A percentile compares a stretch with the other conserved stretches of the same genome.
Evolutionary conservation across 2,888 invertebrate species (phyloP).

Genomic region (Monochamus alternatus): DNA sequence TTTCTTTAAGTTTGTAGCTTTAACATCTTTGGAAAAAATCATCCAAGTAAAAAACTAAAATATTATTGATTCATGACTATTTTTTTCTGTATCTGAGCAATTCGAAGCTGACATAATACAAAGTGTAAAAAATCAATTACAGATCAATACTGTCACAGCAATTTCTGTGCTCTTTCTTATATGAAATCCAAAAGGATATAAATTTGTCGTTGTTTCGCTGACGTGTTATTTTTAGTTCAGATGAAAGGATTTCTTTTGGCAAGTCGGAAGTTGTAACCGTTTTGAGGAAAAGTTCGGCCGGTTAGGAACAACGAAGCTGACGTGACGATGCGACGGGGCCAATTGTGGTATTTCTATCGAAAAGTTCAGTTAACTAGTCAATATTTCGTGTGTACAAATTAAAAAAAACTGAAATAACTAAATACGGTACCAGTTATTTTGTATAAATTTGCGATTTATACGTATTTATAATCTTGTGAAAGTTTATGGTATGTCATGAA

Average conservation of each 20-base stretch:
- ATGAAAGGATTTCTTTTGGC: slow-evolving; percentile 46
- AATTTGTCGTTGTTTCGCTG: slow-evolving; percentile 49
- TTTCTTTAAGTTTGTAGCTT: too few species aligned
- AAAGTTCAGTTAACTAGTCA: background rate
- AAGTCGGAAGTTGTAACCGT: slow-evolving; percentile 42
- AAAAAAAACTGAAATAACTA: too few species aligned
- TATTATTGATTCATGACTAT: too few species aligned
- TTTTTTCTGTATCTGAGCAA: too few species aligned
- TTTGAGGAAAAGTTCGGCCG: slow-evolving; percentile 45
- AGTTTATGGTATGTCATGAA: too few species aligned
- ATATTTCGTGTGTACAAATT: too few species aligned
- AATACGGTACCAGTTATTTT: too few species aligned
- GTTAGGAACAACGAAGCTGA: slow-evolving; percentile 41
- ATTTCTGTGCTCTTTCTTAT: slow-evolving; percentile 12
- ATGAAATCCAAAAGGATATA: slow-evolving; percentile 39
- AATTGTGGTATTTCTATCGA: slow-evolving; percentile 25
- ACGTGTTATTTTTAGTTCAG: slow-evolving; percentile 44
- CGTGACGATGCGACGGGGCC: slow-evolving; percentile 16
- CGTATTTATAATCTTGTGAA: too few species aligned
- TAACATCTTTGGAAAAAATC: too few species aligned
- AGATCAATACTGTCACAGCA: background rate
- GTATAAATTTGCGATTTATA: too few species aligned
- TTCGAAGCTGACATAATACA: background rate
- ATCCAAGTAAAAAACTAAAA: too few species aligned
- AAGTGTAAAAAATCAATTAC: slow-evolving; percentile 37